phyloP scores from a whole-genome alignment of 1,140 invertebrate genomes.

The Papilio xuthus region DNA sequence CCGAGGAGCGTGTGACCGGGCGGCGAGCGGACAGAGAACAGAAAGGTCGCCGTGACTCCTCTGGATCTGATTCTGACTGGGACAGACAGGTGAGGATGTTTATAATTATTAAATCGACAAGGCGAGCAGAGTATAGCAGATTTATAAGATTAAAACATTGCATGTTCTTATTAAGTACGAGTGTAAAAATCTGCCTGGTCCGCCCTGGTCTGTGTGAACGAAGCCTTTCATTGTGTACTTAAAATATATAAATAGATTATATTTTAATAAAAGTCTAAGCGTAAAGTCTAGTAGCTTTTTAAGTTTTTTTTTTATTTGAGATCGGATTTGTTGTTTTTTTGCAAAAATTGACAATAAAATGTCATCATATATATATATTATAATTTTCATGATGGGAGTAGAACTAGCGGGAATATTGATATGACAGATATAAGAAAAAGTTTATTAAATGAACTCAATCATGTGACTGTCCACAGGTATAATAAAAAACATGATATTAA shows the following conservation, averaged over 20 bases:
- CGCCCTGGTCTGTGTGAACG: too few relatives aligned
- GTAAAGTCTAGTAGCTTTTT: too few relatives aligned
- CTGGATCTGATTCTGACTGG: conserved; percentile 83
- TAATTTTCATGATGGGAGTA: conserved; percentile 83
- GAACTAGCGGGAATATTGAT: conserved; percentile 84
- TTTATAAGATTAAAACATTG: too few relatives aligned
- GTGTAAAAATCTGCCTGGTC: too few relatives aligned
- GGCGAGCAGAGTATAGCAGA: too few relatives aligned
- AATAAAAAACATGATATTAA: conserved; percentile 8
- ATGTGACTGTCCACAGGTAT: conserved; percentile 79
- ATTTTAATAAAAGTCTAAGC: too few relatives aligned
- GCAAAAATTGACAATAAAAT: not conserved
- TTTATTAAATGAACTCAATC: conserved; percentile 87
- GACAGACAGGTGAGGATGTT: conserved; percentile 72
- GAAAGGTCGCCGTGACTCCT: conserved; percentile 71
- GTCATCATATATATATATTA: conserved; percentile 36
- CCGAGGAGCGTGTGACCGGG: conserved; percentile 85
- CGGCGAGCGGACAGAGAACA: conserved; percentile 84
- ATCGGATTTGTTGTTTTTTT: not conserved
- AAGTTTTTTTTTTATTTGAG: not conserved
- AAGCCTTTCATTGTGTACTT: too few relatives aligned
- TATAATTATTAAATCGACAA: not conserved
- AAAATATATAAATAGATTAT: too few relatives aligned
- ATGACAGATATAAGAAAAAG: conserved; percentile 87
- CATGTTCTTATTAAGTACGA: too few relatives aligned